Conservation (phyloP, 1,140 invertebrate genomes). For the Capitella teleta region DNA sequence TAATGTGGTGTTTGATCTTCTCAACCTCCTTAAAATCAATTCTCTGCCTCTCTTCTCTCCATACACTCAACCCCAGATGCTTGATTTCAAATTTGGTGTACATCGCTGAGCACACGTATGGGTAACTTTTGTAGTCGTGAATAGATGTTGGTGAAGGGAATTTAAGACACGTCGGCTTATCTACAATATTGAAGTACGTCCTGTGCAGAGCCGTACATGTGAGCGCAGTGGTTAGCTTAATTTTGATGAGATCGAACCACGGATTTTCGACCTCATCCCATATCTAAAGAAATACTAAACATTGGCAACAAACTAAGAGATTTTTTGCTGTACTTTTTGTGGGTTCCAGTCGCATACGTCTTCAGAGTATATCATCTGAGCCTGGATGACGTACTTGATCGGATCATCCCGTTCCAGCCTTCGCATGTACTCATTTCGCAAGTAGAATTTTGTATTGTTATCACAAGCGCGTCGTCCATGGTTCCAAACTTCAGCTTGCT, state of each 20-base stretch:
- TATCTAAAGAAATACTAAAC: too few species aligned
- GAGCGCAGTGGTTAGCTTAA: constrained; percentile 8
- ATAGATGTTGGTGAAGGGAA: constrained; percentile 6
- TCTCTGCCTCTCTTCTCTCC: background rate
- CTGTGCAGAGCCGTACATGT: constrained; percentile 4
- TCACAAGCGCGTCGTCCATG: background rate
- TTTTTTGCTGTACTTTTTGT: background rate
- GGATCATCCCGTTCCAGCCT: constrained; percentile 7
- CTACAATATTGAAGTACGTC: constrained; percentile 13
- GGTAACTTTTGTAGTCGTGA: constrained; percentile 9
- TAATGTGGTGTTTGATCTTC: constrained; percentile 5
- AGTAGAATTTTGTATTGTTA: background rate
- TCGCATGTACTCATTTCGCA: constrained; percentile 5
- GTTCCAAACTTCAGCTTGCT: background rate
- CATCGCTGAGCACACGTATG: constrained; percentile 5
- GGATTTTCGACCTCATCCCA: constrained; percentile 9
- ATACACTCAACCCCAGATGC: background rate
- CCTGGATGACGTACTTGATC: constrained; percentile 6
- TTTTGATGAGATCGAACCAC: constrained; percentile 7
- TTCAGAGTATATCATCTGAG: constrained; percentile 2
- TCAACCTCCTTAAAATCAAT: background rate
- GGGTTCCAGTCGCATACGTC: constrained; percentile 7
- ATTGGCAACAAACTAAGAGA: too few species aligned
- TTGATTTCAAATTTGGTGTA: constrained; percentile 10
- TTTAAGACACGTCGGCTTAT: constrained; percentile 10